These are phyloP conservation scores for Tetragonula carbonaria DNA, from an alignment of 2,888 invertebrate genomes.

Conservation along the genomic window DNA sequence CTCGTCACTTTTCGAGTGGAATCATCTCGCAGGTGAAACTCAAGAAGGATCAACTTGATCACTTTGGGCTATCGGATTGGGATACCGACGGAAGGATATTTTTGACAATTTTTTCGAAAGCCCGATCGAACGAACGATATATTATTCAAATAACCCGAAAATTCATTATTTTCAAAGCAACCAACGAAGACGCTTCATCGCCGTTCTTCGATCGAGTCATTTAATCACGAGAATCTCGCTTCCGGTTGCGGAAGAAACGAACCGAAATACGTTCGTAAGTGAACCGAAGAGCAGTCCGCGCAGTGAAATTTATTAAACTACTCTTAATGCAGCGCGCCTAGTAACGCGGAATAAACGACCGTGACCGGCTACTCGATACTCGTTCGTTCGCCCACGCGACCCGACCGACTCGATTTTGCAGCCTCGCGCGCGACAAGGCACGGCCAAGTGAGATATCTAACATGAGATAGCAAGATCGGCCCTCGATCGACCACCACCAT, in stretches of 20 bases:
- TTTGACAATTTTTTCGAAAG: background rate
- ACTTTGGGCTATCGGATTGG: background rate
- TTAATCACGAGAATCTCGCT: background rate
- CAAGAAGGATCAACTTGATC: background rate
- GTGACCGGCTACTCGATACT: constrained; percentile 67
- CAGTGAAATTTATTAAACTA: constrained; percentile 66
- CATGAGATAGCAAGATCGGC: constrained; percentile 66
- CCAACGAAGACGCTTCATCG: background rate
- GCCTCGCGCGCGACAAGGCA: constrained; percentile 43
- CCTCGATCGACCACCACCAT: constrained; percentile 46
- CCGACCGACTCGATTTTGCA: constrained; percentile 43
- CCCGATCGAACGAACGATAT: too few relatives aligned
- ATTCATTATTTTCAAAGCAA: background rate
- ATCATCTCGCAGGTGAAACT: background rate
- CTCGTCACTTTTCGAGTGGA: background rate
- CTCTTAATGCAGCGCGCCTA: constrained; percentile 65
- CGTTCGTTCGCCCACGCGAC: constrained; percentile 66
- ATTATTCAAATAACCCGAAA: too few relatives aligned
- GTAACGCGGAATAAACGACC: constrained; percentile 68
- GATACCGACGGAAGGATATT: background rate
- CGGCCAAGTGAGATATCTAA: constrained; percentile 70
- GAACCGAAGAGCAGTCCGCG: constrained; percentile 43
- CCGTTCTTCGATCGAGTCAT: constrained; percentile 39
- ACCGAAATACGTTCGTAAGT: constrained; percentile 53
- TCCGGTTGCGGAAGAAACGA: constrained; percentile 39